Evolutionary conservation across 2,888 invertebrate genomes (phyloP), one percentile per base, ranked within the genome.

Genomic region (Caenorhabditis sulstoni): DNA sequence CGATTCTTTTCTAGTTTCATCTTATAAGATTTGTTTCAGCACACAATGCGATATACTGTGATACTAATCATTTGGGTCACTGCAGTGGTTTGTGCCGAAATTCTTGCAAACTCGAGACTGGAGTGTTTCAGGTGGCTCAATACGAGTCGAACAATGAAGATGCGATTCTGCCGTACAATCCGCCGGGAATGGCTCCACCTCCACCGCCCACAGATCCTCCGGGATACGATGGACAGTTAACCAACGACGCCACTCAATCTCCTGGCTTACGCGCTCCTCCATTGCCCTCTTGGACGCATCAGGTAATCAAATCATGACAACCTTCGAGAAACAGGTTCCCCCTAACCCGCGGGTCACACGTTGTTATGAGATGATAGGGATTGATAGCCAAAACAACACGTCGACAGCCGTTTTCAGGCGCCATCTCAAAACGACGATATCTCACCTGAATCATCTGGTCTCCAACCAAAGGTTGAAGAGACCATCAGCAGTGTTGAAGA

Each of bases 301-400:
- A 73, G 64, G 73, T 73, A 53, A 53, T 37, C 35, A 53, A 53
- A 53, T 53, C 16, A 47, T 7, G 12, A 22, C 49, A 20, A 44
- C 39, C 50, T 47, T 29, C 35, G 35, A 47, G 3, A 53, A 73
- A 64, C 64, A 64, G 64, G 64, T 64, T 73, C 14, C 49, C 23
- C 18, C 7, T 7, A 7, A 7, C 18, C 45, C 52, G 70, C 53
- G 35, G 64, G 64, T 64, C 64, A 73, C 73, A 73, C 58, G 71
- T 71, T 71, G 61, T 62, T 71, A 62, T 71, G 37, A 62, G 41
- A n/a, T 62, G 55, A 70, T 70, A 61, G 44, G 53, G 16, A 57
- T 23, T 47, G 64, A 23, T 39, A 57, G 41, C 23, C 9, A 65
- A 58, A 58, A 64, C 44, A 64, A 64, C 49, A 57, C 11, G 49